These are phyloP conservation scores for Parnassius orleans DNA, from an alignment of 2,888 invertebrate species.

Conservation along the genomic window DNA sequence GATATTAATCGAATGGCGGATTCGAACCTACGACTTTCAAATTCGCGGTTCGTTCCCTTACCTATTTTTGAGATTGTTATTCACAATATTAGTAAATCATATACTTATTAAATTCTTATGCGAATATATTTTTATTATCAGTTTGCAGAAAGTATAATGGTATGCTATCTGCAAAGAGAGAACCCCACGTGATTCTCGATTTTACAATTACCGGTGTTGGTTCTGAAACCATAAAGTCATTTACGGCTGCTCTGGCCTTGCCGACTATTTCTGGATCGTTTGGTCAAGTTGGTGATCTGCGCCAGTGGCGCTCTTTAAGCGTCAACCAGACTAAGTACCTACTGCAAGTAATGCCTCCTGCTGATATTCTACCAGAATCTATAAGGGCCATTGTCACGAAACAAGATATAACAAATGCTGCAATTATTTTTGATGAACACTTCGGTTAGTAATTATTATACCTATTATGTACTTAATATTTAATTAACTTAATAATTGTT, in stretches of 20 bases:
- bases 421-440: constrained; percentile 93
- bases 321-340: constrained; percentile 87
- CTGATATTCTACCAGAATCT: constrained; percentile 91
- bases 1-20: no score
- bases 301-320: constrained; percentile 90
- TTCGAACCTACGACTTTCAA: no score
- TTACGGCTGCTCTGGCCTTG: constrained; percentile 88
- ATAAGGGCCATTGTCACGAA: constrained; percentile 89
- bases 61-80: no score
- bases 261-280: constrained; percentile 93
- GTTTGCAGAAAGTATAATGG: constrained; percentile 88
- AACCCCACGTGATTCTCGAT: constrained; percentile 90
- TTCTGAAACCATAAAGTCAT: constrained; percentile 92
- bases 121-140: constrained; percentile 39
- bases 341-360: constrained; percentile 91
- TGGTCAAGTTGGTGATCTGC: constrained; percentile 90
- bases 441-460: constrained; percentile 82
- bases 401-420: constrained; percentile 95
- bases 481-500: not conserved
- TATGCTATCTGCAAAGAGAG: constrained; percentile 82
- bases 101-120: not conserved
- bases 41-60: no score
- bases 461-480: constrained; percentile 19
- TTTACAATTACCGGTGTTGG: constrained; percentile 90
- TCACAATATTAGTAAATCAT: no score